Conservation (phyloP, 2,797 vertebrate species). For the Ficedula albicollis region DNA sequence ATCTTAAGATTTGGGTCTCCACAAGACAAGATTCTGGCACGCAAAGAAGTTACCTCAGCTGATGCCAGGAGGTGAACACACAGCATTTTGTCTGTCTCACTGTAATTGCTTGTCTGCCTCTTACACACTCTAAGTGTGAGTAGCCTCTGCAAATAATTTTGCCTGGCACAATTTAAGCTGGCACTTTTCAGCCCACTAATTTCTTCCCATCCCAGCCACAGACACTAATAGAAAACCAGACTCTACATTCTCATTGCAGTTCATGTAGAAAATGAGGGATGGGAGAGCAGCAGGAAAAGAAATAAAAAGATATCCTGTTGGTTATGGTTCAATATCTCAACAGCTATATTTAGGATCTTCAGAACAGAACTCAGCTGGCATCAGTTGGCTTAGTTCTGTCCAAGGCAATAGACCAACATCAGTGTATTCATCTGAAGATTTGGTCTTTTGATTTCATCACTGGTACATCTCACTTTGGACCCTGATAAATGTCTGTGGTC, state of each 20-base stretch:
- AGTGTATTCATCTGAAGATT: neutral
- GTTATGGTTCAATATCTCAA: neutral
- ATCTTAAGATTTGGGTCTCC: neutral
- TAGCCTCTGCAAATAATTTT: neutral
- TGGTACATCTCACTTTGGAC: conserved; percentile 14
- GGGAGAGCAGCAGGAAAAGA: neutral
- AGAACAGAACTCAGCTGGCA: neutral
- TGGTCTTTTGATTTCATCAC: neutral
- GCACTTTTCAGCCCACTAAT: neutral
- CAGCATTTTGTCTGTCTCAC: neutral
- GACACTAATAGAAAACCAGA: neutral
- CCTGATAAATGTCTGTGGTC: neutral
- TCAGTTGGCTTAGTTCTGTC: neutral
- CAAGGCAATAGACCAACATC: neutral
- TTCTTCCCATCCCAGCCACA: neutral
- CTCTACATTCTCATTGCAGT: neutral
- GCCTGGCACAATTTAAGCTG: neutral
- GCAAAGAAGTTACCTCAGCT: neutral
- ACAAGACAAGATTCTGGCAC: neutral
- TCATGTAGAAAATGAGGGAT: neutral
- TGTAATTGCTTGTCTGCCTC: neutral
- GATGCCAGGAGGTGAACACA: neutral
- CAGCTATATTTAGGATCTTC: neutral
- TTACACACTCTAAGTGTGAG: neutral
- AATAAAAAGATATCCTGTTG: neutral